These are phyloP conservation scores for Upupa epops DNA, from an alignment of 2,113 vertebrate species.

Conservation along the genomic window DNA sequence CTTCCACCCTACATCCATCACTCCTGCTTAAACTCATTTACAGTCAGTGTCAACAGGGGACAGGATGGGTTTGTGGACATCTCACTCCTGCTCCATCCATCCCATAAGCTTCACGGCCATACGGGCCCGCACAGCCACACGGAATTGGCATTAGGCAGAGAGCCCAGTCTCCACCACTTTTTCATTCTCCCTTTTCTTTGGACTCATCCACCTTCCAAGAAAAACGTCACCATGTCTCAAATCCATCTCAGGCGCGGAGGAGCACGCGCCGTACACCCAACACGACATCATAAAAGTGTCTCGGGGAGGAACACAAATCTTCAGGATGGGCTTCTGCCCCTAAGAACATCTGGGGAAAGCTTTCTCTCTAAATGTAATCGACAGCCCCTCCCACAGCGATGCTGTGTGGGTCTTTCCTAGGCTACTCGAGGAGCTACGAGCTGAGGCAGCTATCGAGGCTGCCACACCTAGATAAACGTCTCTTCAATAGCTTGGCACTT, in stretches of 20 bases:
- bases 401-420: neutral
- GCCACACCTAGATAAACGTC: neutral
- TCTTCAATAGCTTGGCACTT: neutral
- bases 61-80: neutral
- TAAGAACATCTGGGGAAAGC: slow-evolving; percentile 49
- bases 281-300: slow-evolving; percentile 54
- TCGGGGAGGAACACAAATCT: slow-evolving; percentile 30
- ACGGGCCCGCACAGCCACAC: neutral
- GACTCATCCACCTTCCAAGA: slow-evolving; percentile 55
- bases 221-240: neutral
- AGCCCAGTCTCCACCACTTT: slow-evolving; percentile 1
- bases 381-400: neutral
- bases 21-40: neutral
- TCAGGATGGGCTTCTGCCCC: slow-evolving; percentile 28
- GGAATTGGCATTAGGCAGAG: slow-evolving; percentile 47
- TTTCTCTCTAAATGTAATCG: neutral
- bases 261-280: neutral
- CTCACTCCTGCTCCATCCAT: neutral
- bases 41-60: neutral
- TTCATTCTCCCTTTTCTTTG: slow-evolving; percentile 9
- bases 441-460: neutral
- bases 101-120: fast-evolving
- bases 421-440: neutral
- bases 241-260: slow-evolving; percentile 35
- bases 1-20: slow-evolving; percentile 43